phyloP scores from a whole-genome alignment of 2,113 vertebrate genomes.

The Illadopsis cleaveri region DNA sequence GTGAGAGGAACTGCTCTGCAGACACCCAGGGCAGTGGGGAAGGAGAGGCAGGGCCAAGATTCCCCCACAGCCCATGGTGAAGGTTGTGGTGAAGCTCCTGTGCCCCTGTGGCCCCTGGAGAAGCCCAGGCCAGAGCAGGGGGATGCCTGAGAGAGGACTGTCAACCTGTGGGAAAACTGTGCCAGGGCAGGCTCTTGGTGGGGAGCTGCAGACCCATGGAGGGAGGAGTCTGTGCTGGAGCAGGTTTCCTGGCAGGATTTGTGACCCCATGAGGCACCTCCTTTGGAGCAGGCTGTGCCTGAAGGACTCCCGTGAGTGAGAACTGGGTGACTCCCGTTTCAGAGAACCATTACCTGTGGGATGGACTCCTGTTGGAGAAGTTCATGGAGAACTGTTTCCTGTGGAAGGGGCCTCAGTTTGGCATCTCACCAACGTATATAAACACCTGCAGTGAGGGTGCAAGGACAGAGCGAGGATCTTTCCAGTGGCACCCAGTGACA shows the following conservation, averaged over 20 bases:
- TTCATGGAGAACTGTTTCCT: not conserved
- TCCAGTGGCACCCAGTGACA: too few species aligned
- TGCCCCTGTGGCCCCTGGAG: not conserved
- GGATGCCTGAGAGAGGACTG: not conserved
- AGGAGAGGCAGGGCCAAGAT: not conserved
- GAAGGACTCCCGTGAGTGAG: too few species aligned
- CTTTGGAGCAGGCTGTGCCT: not conserved
- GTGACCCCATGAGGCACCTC: too few species aligned
- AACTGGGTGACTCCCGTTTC: fast-evolving
- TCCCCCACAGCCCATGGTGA: fast-evolving
- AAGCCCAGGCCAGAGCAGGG: not conserved
- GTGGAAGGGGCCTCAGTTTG: not conserved
- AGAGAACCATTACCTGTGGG: not conserved
- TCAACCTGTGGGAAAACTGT: not conserved
- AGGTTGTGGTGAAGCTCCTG: not conserved
- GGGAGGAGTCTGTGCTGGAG: not conserved
- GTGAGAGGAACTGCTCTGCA: not conserved
- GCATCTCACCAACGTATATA: not conserved
- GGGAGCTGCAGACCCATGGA: not conserved
- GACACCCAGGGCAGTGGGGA: not conserved
- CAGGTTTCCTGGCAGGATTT: not conserved
- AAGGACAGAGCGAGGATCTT: not conserved
- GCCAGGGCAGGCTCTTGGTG: fast-evolving
- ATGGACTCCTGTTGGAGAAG: not conserved
- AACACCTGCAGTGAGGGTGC: not conserved